These are phyloP conservation scores for Tyto alba DNA, from an alignment of 2,113 vertebrate genomes.

Conservation along the genomic window DNA sequence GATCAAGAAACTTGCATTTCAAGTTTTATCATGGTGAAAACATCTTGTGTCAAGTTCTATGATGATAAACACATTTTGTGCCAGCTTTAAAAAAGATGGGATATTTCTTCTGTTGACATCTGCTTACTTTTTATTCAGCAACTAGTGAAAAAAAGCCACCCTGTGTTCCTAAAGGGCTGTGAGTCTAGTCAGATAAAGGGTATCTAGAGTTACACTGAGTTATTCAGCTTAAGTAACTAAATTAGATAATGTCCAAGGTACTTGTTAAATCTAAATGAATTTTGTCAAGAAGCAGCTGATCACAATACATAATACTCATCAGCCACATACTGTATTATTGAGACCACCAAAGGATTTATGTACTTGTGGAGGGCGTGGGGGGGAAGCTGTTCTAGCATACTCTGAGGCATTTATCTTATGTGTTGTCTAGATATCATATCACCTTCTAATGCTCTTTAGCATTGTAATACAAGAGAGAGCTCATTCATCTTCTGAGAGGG, in stretches of 20 bases:
- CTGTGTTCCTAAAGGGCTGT: not conserved
- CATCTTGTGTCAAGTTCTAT: constrained; percentile 19
- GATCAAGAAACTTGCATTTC: constrained; percentile 19
- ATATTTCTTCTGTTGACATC: constrained; percentile 9
- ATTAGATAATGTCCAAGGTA: constrained; percentile 27
- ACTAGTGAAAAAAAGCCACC: constrained; percentile 15
- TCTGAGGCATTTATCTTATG: constrained; percentile 64
- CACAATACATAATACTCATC: constrained; percentile 14
- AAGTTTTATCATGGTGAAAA: not conserved
- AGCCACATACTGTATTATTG: constrained; percentile 26
- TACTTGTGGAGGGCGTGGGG: constrained; percentile 13
- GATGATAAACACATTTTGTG: not conserved
- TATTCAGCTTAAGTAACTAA: not conserved
- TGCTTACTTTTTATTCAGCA: constrained; percentile 42
- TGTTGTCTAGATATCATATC: constrained; percentile 73
- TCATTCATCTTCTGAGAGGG: constrained; percentile 60
- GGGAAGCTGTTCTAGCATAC: constrained; percentile 43
- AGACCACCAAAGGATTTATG: constrained; percentile 47
- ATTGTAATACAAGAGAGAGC: constrained; percentile 70
- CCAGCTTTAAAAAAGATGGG: not conserved
- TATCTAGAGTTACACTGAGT: not conserved
- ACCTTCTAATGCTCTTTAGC: constrained; percentile 80
- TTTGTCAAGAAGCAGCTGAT: constrained; percentile 27
- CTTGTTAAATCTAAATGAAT: constrained; percentile 29
- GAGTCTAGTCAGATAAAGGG: not conserved